Percentiles rank a stretch among this genome's conserved stretches.
phyloP scores from a whole-genome alignment of 2,797 vertebrate genomes.

The Tarsius wallacei region DNA sequence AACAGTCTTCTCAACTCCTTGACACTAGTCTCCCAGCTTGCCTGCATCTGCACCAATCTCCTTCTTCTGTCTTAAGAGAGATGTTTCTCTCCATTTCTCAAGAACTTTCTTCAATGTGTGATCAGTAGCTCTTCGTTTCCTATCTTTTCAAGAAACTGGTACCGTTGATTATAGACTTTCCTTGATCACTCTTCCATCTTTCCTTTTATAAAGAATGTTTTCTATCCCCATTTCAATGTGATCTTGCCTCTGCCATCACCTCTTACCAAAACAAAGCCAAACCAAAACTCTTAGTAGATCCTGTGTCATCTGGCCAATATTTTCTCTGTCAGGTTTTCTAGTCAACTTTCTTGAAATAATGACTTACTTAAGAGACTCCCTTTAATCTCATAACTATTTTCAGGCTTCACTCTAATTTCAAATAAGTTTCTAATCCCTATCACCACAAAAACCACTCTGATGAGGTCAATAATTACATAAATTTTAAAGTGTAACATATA shows the following conservation, averaged over 20 bases:
- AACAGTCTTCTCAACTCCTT: background rate
- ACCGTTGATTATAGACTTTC: background rate
- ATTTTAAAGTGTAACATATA: background rate
- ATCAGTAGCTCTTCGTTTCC: background rate
- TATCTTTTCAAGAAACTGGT: background rate
- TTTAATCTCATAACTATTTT: background rate
- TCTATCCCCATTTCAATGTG: background rate
- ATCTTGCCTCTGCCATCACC: background rate
- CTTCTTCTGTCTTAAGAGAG: background rate
- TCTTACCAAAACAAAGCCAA: constrained; percentile 36
- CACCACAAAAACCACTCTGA: background rate
- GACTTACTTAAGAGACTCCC: background rate
- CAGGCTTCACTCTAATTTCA: background rate
- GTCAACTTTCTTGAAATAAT: background rate
- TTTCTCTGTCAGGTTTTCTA: background rate
- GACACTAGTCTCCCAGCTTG: background rate
- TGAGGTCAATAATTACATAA: background rate
- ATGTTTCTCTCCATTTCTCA: background rate
- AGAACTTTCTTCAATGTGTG: background rate
- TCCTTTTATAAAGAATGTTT: background rate
- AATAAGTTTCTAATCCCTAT: background rate
- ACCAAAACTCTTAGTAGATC: background rate
- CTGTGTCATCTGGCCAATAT: background rate
- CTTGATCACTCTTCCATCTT: background rate
- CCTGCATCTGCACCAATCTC: background rate